Conservation (phyloP, 2,797 vertebrate genomes). For the Ceryle rudis region DNA sequence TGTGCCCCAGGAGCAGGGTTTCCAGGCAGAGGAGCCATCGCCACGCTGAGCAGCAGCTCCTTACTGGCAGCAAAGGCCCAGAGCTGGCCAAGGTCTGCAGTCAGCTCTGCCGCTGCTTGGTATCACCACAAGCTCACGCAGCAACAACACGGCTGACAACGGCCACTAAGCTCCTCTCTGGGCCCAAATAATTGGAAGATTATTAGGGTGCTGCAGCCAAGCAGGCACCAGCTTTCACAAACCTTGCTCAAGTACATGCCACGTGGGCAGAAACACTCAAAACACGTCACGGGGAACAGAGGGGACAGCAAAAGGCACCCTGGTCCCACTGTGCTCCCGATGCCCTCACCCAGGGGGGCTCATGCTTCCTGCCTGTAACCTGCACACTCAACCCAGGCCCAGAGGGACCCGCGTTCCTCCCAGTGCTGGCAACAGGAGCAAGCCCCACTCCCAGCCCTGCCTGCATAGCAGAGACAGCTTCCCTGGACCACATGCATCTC, state of each 20-base stretch:
- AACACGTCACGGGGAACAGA: neutral
- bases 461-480: neutral
- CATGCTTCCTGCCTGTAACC: fast-evolving
- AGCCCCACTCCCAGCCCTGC: neutral
- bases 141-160: fast-evolving
- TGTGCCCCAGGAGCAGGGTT: neutral
- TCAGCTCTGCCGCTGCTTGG: neutral
- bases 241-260: fast-evolving
- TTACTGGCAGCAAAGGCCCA: fast-evolving
- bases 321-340: fast-evolving
- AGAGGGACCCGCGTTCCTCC: fast-evolving
- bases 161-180: neutral
- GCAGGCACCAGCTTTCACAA: neutral
- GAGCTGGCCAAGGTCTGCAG: neutral
- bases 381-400: fast-evolving
- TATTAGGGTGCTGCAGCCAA: neutral
- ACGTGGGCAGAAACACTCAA: neutral
- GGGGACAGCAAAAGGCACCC: neutral
- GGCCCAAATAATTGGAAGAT: neutral
- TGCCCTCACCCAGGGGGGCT: neutral
- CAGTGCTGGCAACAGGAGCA: fast-evolving
- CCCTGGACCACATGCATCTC: fast-evolving
- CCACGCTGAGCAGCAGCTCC: neutral
- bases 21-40: neutral
- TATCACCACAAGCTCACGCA: fast-evolving